Base-by-base conservation (phyloP, 1,140 invertebrate genomes). In the Heliconius nattereri region DNA sequence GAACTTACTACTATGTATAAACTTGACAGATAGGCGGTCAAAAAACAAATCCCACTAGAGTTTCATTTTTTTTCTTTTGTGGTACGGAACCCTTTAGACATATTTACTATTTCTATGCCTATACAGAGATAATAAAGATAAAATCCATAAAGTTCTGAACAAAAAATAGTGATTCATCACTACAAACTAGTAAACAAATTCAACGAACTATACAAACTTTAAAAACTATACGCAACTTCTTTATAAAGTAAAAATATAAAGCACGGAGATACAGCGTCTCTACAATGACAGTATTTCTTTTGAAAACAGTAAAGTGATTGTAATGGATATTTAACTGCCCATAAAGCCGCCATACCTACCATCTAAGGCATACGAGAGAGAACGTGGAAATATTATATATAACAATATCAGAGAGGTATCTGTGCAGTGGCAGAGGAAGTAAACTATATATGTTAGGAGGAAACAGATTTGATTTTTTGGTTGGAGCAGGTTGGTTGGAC, bases 311-410 rank as follows among this genome's bases (percentile, higher is more conserved):
- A 60, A 60, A 60, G 20, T 60, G n/a, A 60, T 60, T 60, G 54
- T 60, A 60, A 60, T 60, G 54, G 54, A 60, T 60, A 60, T 60
- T 60, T 60, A 60, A 60, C n/a, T 23, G 54, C 54, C 54, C 54
- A 60, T 60, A 60, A 60, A 60, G n/a, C 20, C 8, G 26, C 20
- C n/a, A 60, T 60, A 3, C 54, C 54, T n/a, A n/a, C n/a, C 54
- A n/a, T 11, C 54, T 23, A 23, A 23, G 54, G 8, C 54, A 9
- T 57, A 57, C n/a, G 54, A 23, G 54, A 23, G n/a, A 23, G 20
- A 9, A 57, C 54, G 54, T 57, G 54, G n/a, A 57, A 57, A 57
- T 8, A 23, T 23, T 57, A 11, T 57, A 57, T 57, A 57, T 57
- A 57, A 57, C 23, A 57, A 57, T 23, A 57, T 57, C 23, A 23